Conservation (phyloP, 2,797 vertebrate species). For the Trichosurus vulpecula region DNA sequence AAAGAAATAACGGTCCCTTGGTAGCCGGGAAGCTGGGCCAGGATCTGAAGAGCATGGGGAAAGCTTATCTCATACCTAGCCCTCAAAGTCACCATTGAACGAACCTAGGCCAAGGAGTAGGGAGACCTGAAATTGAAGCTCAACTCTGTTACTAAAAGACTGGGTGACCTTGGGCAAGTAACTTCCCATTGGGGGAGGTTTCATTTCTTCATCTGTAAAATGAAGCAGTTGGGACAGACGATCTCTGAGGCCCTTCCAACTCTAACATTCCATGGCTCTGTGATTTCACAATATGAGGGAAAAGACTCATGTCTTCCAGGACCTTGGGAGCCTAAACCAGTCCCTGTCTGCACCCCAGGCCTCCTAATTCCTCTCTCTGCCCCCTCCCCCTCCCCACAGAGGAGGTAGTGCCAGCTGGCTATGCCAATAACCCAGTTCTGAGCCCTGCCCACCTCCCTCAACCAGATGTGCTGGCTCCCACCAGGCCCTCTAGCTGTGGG, state of each 20-base stretch:
- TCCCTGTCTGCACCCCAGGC: not conserved
- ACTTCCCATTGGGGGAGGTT: not conserved
- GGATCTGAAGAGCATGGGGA: not conserved
- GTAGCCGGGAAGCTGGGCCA: not conserved
- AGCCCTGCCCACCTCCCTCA: not conserved
- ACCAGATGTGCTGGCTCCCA: slow-evolving; percentile 48
- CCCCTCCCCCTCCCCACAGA: not conserved
- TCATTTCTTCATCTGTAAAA: not conserved
- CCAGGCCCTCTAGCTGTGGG: slow-evolving; percentile 29
- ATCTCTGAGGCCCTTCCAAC: not conserved
- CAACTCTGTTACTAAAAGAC: not conserved
- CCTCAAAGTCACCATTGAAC: not conserved
- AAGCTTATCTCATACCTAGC: too few species aligned
- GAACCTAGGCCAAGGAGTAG: not conserved
- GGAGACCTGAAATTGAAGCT: not conserved
- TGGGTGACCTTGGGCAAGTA: not conserved
- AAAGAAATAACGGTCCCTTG: not conserved
- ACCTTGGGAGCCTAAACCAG: not conserved
- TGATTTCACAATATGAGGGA: not conserved
- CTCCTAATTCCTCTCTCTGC: not conserved
- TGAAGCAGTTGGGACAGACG: not conserved
- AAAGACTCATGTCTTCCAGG: not conserved
- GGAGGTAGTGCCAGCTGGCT: slow-evolving; percentile 30
- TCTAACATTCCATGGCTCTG: not conserved
- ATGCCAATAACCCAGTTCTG: slow-evolving; percentile 3